These are phyloP conservation scores for Echeneis naucrates DNA, from an alignment of 2,797 vertebrate species.

Conservation along the genomic window DNA sequence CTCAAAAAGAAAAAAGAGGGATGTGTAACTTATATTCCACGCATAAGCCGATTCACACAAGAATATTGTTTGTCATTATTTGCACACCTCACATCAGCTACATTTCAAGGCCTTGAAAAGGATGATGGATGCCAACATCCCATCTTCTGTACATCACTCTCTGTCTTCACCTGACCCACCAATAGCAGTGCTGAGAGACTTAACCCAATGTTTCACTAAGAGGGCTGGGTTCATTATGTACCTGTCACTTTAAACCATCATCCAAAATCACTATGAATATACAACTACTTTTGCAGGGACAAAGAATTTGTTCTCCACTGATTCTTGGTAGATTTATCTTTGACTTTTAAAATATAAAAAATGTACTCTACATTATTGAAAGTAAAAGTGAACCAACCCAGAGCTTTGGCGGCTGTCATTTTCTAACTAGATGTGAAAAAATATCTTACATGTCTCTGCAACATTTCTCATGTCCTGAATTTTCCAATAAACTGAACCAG, in stretches of 20 bases:
- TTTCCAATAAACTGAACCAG: background rate
- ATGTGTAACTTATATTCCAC: constrained; percentile 21
- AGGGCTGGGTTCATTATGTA: background rate
- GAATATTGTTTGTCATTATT: constrained; percentile 29
- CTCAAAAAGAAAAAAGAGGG: constrained; percentile 43
- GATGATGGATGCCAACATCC: constrained; percentile 58
- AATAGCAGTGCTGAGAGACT: constrained; percentile 5
- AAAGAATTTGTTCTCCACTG: background rate
- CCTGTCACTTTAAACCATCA: constrained; percentile 25
- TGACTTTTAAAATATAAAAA: background rate
- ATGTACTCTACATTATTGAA: background rate
- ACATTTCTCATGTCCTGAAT: background rate
- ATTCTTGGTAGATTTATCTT: background rate
- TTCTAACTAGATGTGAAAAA: constrained; percentile 10
- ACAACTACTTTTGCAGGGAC: background rate
- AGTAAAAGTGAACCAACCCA: background rate
- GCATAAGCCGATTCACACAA: constrained; percentile 38
- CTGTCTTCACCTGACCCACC: constrained; percentile 41
- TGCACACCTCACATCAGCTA: constrained; percentile 29
- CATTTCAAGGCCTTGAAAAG: constrained; percentile 50
- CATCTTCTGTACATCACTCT: constrained; percentile 30
- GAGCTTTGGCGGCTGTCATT: background rate
- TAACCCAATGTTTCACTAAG: constrained; percentile 6
- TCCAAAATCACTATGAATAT: background rate
- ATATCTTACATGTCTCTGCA: background rate